Conservation (phyloP, 2,888 invertebrate genomes). For the Dugesia japonica region DNA sequence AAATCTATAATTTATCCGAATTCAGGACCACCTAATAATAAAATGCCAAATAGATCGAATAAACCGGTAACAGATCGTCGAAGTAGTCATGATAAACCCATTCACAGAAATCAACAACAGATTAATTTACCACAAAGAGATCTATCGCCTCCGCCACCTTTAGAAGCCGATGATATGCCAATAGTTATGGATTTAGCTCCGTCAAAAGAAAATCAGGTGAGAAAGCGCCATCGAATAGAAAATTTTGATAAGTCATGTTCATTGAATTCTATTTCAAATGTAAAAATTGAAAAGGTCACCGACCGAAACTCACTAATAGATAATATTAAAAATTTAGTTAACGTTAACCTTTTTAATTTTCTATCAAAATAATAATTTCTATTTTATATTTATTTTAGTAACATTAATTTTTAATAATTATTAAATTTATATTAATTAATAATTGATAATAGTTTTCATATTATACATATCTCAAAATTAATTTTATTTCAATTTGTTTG, state of each 20-base stretch:
- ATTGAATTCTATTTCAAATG: neutral
- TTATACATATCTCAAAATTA: neutral
- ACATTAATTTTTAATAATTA: neutral
- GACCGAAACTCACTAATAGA: neutral
- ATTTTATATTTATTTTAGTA: neutral
- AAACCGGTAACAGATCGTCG: neutral
- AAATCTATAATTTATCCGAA: neutral
- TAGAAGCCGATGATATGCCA: constrained; percentile 30
- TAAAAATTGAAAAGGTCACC: neutral
- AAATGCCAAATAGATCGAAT: neutral
- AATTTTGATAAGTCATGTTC: no score
- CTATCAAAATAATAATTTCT: neutral
- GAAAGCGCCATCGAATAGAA: neutral
- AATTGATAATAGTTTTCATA: no score
- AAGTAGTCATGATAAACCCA: constrained; percentile 5
- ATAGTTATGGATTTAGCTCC: constrained; percentile 29
- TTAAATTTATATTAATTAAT: neutral
- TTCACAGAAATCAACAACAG: constrained; percentile 2
- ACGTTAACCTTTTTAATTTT: neutral
- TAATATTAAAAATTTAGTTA: neutral
- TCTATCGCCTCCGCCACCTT: constrained; percentile 20
- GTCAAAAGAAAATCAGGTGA: constrained; percentile 6
- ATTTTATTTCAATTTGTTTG: neutral
- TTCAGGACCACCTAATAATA: neutral
- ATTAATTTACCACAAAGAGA: neutral